Percentiles rank a stretch among this genome's conserved stretches.
Evolutionary conservation across 2,113 vertebrate species (phyloP).

Genomic region (Zootoca vivipara): DNA sequence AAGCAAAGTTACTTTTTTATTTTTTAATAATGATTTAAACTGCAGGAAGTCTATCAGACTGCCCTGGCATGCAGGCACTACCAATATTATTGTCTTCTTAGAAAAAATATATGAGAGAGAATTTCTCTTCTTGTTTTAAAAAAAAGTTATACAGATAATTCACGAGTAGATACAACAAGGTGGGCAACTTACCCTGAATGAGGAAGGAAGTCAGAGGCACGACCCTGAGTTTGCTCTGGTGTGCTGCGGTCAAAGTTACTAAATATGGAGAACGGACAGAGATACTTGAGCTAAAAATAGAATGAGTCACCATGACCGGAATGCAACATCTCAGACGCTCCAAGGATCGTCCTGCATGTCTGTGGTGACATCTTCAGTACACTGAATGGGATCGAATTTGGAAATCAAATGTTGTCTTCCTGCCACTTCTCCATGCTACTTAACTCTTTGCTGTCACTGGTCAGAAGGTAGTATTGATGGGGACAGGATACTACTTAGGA

Average conservation of each 20-base stretch:
- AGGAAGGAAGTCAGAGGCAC: constrained; percentile 32
- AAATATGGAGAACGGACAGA: constrained; percentile 20
- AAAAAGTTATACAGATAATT: constrained; percentile 9
- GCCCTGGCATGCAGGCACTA: background rate
- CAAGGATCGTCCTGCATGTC: background rate
- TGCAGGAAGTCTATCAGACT: background rate
- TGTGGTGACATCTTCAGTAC: constrained; percentile 11
- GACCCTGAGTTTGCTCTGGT: background rate
- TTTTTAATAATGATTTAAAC: background rate
- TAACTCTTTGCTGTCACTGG: constrained; percentile 8
- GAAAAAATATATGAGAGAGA: background rate
- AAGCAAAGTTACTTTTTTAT: background rate
- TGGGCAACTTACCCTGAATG: constrained; percentile 23
- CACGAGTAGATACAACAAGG: background rate
- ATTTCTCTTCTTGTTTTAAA: background rate
- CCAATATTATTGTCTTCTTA: background rate
- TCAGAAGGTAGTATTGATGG: background rate
- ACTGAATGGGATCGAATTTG: constrained; percentile 31
- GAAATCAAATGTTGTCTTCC: constrained; percentile 6
- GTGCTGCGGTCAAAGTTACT: constrained; percentile 23
- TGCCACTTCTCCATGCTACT: background rate
- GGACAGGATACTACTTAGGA: background rate
- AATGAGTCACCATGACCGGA: constrained; percentile 14
- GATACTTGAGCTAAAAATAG: constrained; percentile 52
- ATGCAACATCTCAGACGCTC: background rate